A percentile compares a stretch with the other conserved stretches of the same genome.
phyloP scores from a whole-genome alignment of 2,797 vertebrate species.

The Carduelis carduelis region DNA sequence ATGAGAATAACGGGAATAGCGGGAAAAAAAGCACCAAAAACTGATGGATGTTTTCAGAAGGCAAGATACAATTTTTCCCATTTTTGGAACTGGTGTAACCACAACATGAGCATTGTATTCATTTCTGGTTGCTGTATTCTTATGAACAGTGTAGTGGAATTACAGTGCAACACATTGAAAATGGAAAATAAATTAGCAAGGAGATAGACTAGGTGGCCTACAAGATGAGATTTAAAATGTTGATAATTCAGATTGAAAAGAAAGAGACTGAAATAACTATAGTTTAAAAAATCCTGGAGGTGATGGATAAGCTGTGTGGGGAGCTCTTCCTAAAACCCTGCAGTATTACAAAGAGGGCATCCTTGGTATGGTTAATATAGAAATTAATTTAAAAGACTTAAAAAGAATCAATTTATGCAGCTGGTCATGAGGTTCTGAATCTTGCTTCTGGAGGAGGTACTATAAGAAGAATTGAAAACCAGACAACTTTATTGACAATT shows the following conservation, averaged over 20 bases:
- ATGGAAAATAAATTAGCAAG: not conserved
- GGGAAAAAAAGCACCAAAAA: not conserved
- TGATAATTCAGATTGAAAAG: not conserved
- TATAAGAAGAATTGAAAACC: not conserved
- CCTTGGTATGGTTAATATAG: not conserved
- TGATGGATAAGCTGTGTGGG: not conserved
- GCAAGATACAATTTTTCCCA: not conserved
- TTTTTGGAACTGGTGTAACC: not conserved
- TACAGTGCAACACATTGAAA: not conserved
- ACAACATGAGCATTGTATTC: not conserved
- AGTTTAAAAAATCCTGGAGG: not conserved
- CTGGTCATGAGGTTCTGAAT: not conserved
- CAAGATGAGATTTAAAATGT: not conserved
- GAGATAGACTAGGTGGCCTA: not conserved
- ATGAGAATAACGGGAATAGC: not conserved
- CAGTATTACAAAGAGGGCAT: not conserved
- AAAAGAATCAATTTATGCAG: not conserved
- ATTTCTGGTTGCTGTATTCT: not conserved
- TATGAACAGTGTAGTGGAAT: not conserved
- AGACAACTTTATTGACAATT: not conserved
- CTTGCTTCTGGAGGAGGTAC: not conserved
- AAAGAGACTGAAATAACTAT: not conserved
- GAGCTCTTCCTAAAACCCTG: not conserved
- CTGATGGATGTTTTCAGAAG: not conserved
- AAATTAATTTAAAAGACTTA: not conserved